Evolutionary conservation across 2,888 invertebrate species (phyloP).

Genomic region (Parasteatoda lunata): DNA sequence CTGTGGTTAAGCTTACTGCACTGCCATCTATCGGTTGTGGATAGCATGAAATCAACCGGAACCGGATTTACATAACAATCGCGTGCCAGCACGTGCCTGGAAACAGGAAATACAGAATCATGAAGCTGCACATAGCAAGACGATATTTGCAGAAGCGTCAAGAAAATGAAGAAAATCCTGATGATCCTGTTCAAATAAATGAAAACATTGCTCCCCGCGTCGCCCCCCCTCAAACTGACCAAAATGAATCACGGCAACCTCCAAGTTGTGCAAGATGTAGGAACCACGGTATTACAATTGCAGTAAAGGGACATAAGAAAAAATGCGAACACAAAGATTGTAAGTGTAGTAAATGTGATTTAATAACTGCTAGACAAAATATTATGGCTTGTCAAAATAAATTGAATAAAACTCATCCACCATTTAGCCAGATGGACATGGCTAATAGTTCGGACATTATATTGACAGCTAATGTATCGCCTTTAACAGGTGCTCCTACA

Average conservation of each 20-base stretch:
- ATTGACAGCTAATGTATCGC: too few relatives aligned
- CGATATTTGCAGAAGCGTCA: not conserved
- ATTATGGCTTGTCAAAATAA: slow-evolving; percentile 77
- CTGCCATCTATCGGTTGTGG: slow-evolving; percentile 22
- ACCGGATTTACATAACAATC: not conserved
- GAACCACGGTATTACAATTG: slow-evolving; percentile 90
- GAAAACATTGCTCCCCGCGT: not conserved
- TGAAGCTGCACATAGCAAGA: not conserved
- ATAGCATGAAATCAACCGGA: not conserved
- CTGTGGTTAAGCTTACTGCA: not conserved
- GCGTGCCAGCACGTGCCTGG: not conserved
- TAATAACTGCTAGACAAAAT: slow-evolving; percentile 81
- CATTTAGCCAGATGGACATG: too few relatives aligned
- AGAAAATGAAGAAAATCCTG: not conserved
- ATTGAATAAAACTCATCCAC: too few relatives aligned
- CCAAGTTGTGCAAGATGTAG: slow-evolving; percentile 81
- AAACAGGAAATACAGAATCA: not conserved
- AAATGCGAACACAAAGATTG: slow-evolving; percentile 90
- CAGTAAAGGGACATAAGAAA: slow-evolving; percentile 88
- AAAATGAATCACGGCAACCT: slow-evolving; percentile 69
- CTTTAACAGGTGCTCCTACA: not conserved
- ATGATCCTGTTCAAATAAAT: not conserved
- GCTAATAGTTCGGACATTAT: too few relatives aligned
- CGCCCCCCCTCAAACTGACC: not conserved
- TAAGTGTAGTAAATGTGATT: slow-evolving; percentile 85